A percentile compares a stretch with the other conserved stretches of the same genome.
These are phyloP conservation scores for Conus betulinus DNA, from an alignment of 1,140 invertebrate species.

Conservation along the genomic window DNA sequence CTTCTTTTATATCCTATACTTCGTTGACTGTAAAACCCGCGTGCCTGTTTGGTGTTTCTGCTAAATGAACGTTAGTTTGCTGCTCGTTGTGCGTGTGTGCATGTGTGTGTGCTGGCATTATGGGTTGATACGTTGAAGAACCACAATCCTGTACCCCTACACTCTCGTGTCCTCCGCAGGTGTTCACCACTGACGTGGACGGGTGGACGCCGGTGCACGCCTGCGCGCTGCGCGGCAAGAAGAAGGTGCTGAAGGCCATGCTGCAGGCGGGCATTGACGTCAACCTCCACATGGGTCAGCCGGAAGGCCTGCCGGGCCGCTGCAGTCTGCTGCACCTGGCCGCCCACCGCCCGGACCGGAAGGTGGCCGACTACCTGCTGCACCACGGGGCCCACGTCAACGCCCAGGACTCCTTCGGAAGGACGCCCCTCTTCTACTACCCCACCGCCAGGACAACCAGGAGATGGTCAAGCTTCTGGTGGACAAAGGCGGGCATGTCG, in stretches of 20 bases:
- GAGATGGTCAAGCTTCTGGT: conserved; percentile 47
- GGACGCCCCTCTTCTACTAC: conserved; percentile 58
- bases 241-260: conserved; percentile 61
- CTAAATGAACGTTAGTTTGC: background rate
- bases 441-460: conserved; percentile 39
- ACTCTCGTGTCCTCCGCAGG: conserved; percentile 10
- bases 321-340: conserved; percentile 61
- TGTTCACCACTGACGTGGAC: conserved; percentile 56
- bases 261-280: conserved; percentile 58
- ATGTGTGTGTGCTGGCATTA: too few species aligned
- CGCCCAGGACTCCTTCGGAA: conserved; percentile 51
- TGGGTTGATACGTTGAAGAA: too few species aligned
- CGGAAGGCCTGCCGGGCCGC: conserved; percentile 56
- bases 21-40: too few species aligned
- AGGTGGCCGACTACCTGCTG: conserved; percentile 55
- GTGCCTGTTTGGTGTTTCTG: background rate
- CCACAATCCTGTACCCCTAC: too few species aligned
- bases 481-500: conserved; percentile 48
- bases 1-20: background rate
- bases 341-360: conserved; percentile 54
- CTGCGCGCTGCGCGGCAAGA: conserved; percentile 58
- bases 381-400: conserved; percentile 55
- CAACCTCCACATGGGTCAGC: conserved; percentile 61
- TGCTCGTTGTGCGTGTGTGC: too few species aligned
- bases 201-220: conserved; percentile 69